Evolutionary conservation across 2,113 vertebrate genomes (phyloP), one percentile per base, ranked within the genome.

Genomic region (Macheiramphus alcinus): DNA sequence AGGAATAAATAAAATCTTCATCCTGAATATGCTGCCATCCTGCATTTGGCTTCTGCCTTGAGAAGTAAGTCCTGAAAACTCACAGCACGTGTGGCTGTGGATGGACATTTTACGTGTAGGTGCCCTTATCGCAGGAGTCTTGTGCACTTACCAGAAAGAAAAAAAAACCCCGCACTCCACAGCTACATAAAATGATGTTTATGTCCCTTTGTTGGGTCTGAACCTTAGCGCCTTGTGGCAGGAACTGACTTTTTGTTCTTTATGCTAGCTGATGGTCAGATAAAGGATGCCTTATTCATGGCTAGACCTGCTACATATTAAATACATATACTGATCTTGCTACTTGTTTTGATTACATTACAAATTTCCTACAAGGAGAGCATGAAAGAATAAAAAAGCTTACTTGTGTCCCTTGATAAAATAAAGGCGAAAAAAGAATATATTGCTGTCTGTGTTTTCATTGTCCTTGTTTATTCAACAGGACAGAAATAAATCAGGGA

Each of bases 321-420:
- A 96, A 82, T 86, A 68, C 10, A 36, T 68, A 61, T 38, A 91
- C 63, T 45, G 40, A 58, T 67, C 71, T 94, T 86, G 13, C 22
- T 75, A 29, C 66, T 88, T 96, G 88, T 90, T 95, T 90, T 93
- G 74, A 88, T 88, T 90, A 78, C 34, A 74, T 96, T 90, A 93
- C 36, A 76, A 43, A 63, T 96, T 86, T 92, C 45, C 62, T 88
- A 88, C 34, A 86, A 82, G 43, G 12, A 90, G 4, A 85, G 16
- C 47, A 68, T 68, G 61, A 88, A 82, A 82, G 50, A 86, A 62
- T 50, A 65, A 83, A 92, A 94, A 78, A 80, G 3, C 31, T 79
- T 89, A 61, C 56, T 88, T 94, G 42, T 66, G 86, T 90, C 25
- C 25, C 32, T 80, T 76, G 34, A 90, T 66, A 86, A 76, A 90